These are phyloP conservation scores for Petaurus breviceps DNA, from an alignment of 2,113 vertebrate genomes.

Conservation along the genomic window DNA sequence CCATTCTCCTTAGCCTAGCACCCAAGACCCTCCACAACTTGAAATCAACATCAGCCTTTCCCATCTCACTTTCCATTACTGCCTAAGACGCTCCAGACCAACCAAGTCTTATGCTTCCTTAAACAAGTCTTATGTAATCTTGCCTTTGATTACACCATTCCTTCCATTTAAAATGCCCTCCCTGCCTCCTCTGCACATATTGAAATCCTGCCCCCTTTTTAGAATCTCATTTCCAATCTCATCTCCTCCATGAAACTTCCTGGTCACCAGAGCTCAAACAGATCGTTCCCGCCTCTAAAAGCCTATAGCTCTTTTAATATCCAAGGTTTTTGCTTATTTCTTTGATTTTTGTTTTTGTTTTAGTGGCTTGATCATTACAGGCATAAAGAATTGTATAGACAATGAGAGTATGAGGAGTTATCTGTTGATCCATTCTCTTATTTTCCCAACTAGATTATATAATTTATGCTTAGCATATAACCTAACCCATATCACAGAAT, in stretches of 20 bases:
- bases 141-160: neutral
- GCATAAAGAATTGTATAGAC: neutral
- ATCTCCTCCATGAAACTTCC: neutral
- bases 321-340: neutral
- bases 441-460: neutral
- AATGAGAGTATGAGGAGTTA: neutral
- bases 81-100: no score
- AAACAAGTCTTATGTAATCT: neutral
- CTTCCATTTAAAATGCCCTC: neutral
- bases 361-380: neutral
- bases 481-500: neutral
- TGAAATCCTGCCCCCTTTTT: neutral
- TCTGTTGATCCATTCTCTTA: neutral
- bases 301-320: neutral
- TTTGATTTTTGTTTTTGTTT: no score
- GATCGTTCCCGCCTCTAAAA: neutral
- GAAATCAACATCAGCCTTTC: neutral
- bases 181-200: neutral
- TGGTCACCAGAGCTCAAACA: neutral
- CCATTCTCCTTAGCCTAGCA: neutral
- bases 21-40: neutral
- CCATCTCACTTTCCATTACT: neutral
- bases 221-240: neutral
- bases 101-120: neutral
- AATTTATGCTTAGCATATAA: neutral